These are phyloP conservation scores for Germaria angustata DNA, from an alignment of 2,888 invertebrate species.

Conservation along the genomic window DNA sequence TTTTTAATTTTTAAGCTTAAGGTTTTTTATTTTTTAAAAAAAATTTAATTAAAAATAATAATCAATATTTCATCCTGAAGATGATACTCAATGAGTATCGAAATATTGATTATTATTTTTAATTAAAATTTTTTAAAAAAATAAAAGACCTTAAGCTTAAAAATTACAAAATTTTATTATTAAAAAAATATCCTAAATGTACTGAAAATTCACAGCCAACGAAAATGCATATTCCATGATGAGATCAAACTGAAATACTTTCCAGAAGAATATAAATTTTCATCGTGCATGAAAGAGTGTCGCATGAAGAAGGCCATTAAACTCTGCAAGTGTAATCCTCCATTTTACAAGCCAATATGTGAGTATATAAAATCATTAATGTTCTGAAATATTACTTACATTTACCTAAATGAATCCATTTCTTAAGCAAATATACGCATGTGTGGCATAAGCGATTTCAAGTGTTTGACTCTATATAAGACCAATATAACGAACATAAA, in stretches of 20 bases:
- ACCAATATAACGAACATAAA: slow-evolving; percentile 83
- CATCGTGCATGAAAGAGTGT: slow-evolving; percentile 88
- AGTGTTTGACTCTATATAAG: slow-evolving; percentile 82
- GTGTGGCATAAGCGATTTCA: slow-evolving; percentile 83
- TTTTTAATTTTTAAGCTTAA: too few relatives aligned
- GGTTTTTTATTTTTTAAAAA: too few relatives aligned
- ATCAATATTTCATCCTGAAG: too few relatives aligned
- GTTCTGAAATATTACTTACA: too few relatives aligned
- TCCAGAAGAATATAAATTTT: slow-evolving; percentile 85
- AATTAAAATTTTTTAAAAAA: too few relatives aligned
- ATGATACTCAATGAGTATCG: too few relatives aligned
- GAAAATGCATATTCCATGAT: slow-evolving; percentile 87
- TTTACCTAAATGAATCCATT: not conserved
- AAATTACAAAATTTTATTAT: too few relatives aligned
- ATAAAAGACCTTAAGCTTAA: too few relatives aligned
- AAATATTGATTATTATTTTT: too few relatives aligned
- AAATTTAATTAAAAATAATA: too few relatives aligned
- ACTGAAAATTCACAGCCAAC: slow-evolving; percentile 83
- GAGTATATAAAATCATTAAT: slow-evolving; percentile 59
- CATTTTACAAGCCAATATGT: slow-evolving; percentile 85
- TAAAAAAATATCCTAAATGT: too few relatives aligned
- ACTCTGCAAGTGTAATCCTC: slow-evolving; percentile 86
- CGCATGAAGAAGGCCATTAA: slow-evolving; percentile 82
- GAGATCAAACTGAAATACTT: slow-evolving; percentile 83
- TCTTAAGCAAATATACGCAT: slow-evolving; percentile 78